phyloP scores from a whole-genome alignment of 2,113 vertebrate genomes.

The Galeopterus variegatus region DNA sequence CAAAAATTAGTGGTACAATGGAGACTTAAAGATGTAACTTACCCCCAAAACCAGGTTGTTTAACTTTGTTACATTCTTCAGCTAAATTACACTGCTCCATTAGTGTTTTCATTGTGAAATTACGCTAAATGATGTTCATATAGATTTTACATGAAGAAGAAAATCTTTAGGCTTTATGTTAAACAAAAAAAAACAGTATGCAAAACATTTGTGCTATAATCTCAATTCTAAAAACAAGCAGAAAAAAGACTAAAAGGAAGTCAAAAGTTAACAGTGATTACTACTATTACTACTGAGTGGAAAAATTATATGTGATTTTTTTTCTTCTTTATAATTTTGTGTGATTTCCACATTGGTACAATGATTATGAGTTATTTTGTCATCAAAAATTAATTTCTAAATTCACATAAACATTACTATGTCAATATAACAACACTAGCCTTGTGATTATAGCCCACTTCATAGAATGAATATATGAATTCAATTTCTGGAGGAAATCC shows the following conservation, averaged over 20 bases:
- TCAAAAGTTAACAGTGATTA: slow-evolving; percentile 30
- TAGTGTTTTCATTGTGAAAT: not conserved
- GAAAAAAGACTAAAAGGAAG: slow-evolving; percentile 22
- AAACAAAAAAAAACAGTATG: slow-evolving; percentile 29
- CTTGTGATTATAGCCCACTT: not conserved
- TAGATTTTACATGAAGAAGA: not conserved
- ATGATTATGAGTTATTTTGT: slow-evolving; percentile 41
- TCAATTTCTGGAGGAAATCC: slow-evolving; percentile 48
- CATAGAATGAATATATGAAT: slow-evolving; percentile 45
- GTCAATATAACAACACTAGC: not conserved
- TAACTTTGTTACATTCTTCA: slow-evolving; percentile 23
- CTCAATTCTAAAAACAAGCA: slow-evolving; percentile 28
- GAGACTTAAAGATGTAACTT: not conserved
- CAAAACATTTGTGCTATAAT: slow-evolving; percentile 19
- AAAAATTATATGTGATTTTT: slow-evolving; percentile 7
- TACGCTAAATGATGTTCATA: not conserved
- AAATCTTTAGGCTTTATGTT: not conserved
- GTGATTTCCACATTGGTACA: slow-evolving; percentile 46
- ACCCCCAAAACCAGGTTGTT: not conserved
- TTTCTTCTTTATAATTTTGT: slow-evolving; percentile 32
- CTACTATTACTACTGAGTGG: not conserved
- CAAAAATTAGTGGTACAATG: not conserved
- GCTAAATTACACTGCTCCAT: not conserved
- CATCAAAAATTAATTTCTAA: slow-evolving; percentile 58
- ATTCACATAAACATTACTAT: slow-evolving; percentile 55